These are phyloP conservation scores for Anseranas semipalmata DNA, from an alignment of 2,113 vertebrate species.

Conservation along the genomic window DNA sequence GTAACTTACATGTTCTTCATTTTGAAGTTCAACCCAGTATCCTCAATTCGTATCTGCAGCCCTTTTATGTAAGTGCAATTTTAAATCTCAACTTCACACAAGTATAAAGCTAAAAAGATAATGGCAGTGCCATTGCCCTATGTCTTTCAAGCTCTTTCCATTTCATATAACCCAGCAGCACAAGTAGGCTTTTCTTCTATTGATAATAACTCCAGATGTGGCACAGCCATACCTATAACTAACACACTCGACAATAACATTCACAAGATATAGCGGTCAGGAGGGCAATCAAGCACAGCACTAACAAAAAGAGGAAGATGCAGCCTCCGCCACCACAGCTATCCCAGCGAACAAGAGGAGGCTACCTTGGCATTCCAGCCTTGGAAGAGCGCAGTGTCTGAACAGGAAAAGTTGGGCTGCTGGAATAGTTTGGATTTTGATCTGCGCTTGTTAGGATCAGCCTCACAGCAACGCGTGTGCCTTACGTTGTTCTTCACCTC, in stretches of 20 bases:
- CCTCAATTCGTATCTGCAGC: neutral
- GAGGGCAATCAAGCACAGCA: conserved; percentile 20
- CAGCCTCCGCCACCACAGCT: neutral
- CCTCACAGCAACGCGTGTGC: neutral
- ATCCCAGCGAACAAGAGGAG: neutral
- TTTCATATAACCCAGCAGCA: conserved; percentile 50
- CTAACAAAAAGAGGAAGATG: neutral
- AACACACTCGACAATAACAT: conserved; percentile 42
- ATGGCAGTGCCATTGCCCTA: neutral
- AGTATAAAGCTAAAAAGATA: neutral
- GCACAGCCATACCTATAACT: conserved; percentile 36
- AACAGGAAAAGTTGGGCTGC: neutral
- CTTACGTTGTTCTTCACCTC: neutral
- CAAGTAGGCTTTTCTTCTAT: conserved; percentile 14
- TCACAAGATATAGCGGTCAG: conserved; percentile 57
- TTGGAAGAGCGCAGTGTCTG: neutral
- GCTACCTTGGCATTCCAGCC: neutral
- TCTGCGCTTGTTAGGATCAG: neutral
- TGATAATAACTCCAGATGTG: conserved; percentile 42
- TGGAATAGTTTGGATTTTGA: neutral
- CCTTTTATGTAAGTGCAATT: neutral
- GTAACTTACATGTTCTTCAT: neutral
- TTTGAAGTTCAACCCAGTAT: neutral
- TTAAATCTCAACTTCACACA: neutral
- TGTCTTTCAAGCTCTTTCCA: neutral